phyloP scores from a whole-genome alignment of 1,140 invertebrate species.

The Aricia agestis region DNA sequence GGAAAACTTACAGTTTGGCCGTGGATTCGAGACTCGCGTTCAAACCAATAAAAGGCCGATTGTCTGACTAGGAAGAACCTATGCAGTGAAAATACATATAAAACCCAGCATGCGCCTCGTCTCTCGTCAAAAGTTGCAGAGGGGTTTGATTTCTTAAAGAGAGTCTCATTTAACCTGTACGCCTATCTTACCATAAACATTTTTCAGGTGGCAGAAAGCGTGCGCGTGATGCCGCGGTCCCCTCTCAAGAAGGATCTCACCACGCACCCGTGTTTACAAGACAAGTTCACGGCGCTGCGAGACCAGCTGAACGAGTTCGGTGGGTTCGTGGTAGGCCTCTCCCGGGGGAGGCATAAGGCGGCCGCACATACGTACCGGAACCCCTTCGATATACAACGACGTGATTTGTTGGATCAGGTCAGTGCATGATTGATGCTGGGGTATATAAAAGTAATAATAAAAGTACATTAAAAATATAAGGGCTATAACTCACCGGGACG shows the following conservation, averaged over 20 bases:
- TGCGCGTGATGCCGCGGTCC: conserved; percentile 82
- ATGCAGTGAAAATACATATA: too few relatives aligned
- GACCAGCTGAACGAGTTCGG: conserved; percentile 92
- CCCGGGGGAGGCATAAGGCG: conserved; percentile 76
- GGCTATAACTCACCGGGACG: too few relatives aligned
- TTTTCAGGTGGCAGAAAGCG: conserved; percentile 80
- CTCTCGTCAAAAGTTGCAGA: too few relatives aligned
- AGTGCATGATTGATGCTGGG: background rate
- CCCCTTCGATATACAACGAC: conserved; percentile 95
- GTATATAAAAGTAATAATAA: too few relatives aligned
- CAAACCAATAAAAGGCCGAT: too few relatives aligned
- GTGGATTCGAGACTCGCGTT: too few relatives aligned
- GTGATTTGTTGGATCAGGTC: conserved; percentile 91
- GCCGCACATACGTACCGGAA: conserved; percentile 91
- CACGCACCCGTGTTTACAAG: conserved; percentile 86
- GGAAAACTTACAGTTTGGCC: too few relatives aligned
- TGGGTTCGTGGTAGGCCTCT: conserved; percentile 86
- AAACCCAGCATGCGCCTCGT: too few relatives aligned
- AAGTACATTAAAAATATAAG: too few relatives aligned
- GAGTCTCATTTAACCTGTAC: too few relatives aligned
- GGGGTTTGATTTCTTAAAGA: too few relatives aligned
- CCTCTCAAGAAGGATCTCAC: conserved; percentile 86
- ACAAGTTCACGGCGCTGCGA: conserved; percentile 87
- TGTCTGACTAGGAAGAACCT: too few relatives aligned
- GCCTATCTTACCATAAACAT: conserved; percentile 9